phyloP scores from a whole-genome alignment of 2,888 invertebrate species.

The Anorthoa munda region DNA sequence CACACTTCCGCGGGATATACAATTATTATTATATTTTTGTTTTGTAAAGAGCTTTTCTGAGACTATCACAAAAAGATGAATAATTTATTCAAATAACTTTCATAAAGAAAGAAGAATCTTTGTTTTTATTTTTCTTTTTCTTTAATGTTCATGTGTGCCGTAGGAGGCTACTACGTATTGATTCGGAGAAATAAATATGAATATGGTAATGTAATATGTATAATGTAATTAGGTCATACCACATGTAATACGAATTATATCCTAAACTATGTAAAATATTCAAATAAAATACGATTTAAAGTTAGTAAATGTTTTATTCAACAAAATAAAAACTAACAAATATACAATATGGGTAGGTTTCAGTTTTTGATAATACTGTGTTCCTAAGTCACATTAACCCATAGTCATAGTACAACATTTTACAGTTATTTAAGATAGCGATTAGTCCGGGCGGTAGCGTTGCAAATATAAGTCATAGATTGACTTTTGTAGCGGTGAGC shows the following conservation, averaged over 20 bases:
- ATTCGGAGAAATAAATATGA: no score
- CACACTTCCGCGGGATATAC: no score
- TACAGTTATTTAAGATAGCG: slow-evolving; percentile 24
- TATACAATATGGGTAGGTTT: slow-evolving; percentile 12
- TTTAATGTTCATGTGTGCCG: background rate
- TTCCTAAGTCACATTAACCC: slow-evolving; percentile 12
- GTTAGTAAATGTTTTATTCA: slow-evolving; percentile 32
- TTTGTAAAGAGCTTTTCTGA: background rate
- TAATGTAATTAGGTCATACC: slow-evolving; percentile 33
- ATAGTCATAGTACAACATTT: slow-evolving; percentile 35
- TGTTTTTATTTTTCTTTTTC: background rate
- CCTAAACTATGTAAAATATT: slow-evolving; percentile 16
- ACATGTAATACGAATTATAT: slow-evolving; percentile 19
- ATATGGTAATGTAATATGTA: no score
- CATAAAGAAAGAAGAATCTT: no score
- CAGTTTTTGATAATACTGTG: background rate
- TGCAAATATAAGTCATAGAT: no score
- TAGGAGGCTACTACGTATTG: no score
- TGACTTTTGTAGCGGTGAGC: no score
- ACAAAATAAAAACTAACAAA: slow-evolving; percentile 35
- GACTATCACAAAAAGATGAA: background rate
- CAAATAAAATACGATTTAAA: slow-evolving; percentile 20
- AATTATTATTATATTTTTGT: no score
- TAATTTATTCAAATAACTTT: no score
- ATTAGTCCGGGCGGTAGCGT: background rate